phyloP scores from a whole-genome alignment of 1,140 invertebrate species.

The Euschistus heros region DNA sequence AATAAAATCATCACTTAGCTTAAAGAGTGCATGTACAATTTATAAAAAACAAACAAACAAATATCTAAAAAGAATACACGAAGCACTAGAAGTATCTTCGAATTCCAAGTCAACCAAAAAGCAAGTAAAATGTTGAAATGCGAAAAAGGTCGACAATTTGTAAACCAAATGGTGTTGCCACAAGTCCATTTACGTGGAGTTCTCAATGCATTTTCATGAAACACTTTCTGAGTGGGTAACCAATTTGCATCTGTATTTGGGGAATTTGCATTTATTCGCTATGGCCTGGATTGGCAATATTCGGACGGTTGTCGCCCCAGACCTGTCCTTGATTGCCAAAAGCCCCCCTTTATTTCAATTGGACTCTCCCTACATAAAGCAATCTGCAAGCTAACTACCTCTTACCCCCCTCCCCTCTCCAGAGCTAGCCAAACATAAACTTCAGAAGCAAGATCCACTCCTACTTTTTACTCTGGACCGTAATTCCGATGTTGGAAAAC shows the following conservation, averaged over 20 bases:
- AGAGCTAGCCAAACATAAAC: neutral
- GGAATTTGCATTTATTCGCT: conserved; percentile 28
- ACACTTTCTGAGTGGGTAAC: conserved; percentile 28
- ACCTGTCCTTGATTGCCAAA: conserved; percentile 22
- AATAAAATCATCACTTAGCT: too few relatives aligned
- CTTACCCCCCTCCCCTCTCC: neutral
- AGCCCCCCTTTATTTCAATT: conserved; percentile 24
- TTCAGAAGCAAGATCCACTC: neutral
- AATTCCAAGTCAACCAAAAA: conserved; percentile 20
- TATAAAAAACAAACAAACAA: too few relatives aligned
- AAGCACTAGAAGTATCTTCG: neutral
- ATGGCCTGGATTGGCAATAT: conserved; percentile 24
- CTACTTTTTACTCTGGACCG: too few relatives aligned
- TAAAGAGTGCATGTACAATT: too few relatives aligned
- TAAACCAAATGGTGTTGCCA: conserved; percentile 27
- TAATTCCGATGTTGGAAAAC: too few relatives aligned
- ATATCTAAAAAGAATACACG: too few relatives aligned
- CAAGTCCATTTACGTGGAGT: conserved; percentile 26
- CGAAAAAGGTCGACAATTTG: conserved; percentile 28
- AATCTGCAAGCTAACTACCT: conserved; percentile 18
- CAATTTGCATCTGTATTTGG: conserved; percentile 30
- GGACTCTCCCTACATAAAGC: conserved; percentile 18
- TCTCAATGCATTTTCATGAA: conserved; percentile 30
- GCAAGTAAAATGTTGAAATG: conserved; percentile 10
- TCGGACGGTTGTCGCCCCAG: conserved; percentile 22